Conservation (phyloP, 2,797 vertebrate species). For the Champsocephalus esox region DNA sequence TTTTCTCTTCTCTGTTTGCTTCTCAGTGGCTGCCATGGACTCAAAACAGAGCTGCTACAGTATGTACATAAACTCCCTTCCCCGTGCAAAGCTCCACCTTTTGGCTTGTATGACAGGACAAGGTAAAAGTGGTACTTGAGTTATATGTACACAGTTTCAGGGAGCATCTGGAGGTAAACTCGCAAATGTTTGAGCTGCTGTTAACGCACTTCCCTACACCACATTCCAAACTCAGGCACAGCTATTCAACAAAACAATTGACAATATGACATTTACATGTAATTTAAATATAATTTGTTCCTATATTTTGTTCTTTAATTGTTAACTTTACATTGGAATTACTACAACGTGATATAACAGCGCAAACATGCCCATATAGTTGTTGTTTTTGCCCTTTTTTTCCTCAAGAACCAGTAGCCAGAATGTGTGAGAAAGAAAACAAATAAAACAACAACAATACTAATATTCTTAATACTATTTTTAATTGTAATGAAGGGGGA, state of each 20-base stretch:
- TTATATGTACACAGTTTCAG: conserved; percentile 19
- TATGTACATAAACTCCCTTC: conserved; percentile 5
- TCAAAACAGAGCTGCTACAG: conserved; percentile 13
- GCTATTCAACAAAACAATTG: background rate
- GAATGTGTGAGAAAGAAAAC: no score
- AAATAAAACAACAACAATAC: no score
- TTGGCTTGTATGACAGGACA: conserved; percentile 4
- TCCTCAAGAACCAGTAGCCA: no score
- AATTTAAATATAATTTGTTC: no score
- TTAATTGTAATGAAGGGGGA: no score
- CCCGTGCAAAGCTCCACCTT: background rate
- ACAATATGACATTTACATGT: no score
- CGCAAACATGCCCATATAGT: no score
- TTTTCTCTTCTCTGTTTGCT: conserved; percentile 22
- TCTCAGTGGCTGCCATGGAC: conserved; percentile 33
- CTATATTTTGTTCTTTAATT: background rate
- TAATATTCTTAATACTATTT: no score
- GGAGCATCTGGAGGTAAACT: conserved; percentile 13
- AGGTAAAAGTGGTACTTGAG: conserved; percentile 14
- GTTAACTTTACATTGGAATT: background rate
- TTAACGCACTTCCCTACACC: background rate
- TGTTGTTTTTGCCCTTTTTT: no score
- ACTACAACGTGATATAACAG: background rate
- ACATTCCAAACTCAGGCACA: background rate
- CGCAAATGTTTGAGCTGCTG: background rate